These are phyloP conservation scores for Grallaria varia DNA, from an alignment of 2,113 vertebrate genomes.

Conservation along the genomic window DNA sequence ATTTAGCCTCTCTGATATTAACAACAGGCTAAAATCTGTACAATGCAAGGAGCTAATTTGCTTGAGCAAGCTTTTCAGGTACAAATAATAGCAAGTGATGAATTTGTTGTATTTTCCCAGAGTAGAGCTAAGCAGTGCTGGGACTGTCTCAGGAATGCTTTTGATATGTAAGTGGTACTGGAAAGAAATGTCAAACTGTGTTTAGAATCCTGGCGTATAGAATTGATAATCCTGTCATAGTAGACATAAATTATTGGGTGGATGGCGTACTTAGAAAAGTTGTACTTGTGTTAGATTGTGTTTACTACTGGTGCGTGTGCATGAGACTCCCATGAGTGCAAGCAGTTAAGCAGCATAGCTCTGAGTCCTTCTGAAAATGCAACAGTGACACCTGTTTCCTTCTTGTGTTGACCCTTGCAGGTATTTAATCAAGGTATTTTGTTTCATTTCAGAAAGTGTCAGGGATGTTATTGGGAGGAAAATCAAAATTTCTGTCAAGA, in stretches of 20 bases:
- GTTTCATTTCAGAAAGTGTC: slow-evolving; percentile 79
- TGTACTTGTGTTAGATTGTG: background rate
- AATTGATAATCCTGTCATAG: background rate
- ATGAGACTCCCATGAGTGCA: background rate
- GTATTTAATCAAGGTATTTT: background rate
- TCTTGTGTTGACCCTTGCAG: background rate
- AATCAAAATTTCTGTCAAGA: slow-evolving; percentile 91
- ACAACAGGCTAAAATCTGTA: background rate
- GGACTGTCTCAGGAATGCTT: background rate
- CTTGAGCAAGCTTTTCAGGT: slow-evolving; percentile 3
- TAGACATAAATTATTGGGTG: background rate
- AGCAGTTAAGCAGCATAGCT: background rate
- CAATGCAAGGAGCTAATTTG: background rate
- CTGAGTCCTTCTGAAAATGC: background rate
- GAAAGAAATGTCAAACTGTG: background rate
- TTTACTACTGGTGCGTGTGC: background rate
- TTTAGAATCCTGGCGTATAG: background rate
- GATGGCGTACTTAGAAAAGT: background rate
- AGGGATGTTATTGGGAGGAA: slow-evolving; percentile 94
- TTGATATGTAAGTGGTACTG: background rate
- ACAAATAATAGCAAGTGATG: background rate
- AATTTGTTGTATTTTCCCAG: background rate
- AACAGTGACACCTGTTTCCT: background rate
- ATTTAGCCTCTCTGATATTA: background rate
- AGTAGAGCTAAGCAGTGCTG: background rate